Conservation (phyloP, 64 coral and sea anemone genomes). For the Actinia equina region DNA sequence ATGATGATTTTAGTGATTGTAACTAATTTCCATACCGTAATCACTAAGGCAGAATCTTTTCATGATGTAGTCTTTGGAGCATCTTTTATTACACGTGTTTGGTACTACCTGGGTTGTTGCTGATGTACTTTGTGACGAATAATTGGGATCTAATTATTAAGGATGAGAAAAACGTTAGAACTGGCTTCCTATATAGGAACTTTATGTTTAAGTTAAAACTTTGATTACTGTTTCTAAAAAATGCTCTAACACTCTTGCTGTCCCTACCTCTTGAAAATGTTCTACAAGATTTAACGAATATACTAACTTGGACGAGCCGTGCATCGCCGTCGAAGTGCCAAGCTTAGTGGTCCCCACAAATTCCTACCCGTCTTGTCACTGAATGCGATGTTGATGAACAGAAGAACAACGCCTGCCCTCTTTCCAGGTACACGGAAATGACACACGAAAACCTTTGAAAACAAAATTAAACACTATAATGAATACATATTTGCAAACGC, state of each 20-base stretch:
- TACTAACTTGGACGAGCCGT: constrained; percentile 19
- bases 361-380: constrained; percentile 39
- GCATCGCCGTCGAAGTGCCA: constrained; percentile 62
- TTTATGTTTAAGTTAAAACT: no score
- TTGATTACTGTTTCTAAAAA: no score
- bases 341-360: constrained; percentile 68
- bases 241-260: no score
- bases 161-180: background rate
- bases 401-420: constrained; percentile 35
- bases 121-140: constrained; percentile 5
- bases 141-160: background rate
- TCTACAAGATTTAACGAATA: background rate
- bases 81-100: constrained; percentile 69
- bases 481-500: no score
- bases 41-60: constrained; percentile 77
- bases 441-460: constrained; percentile 59
- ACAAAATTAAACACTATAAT: background rate
- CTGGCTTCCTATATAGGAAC: background rate
- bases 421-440: constrained; percentile 67
- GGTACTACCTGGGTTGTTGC: constrained; percentile 13
- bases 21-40: constrained; percentile 49
- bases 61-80: constrained; percentile 70
- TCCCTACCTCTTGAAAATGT: no score
- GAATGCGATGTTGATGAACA: constrained; percentile 75
- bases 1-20: no score